A percentile compares a stretch with the other conserved stretches of the same genome.
These are phyloP conservation scores for Dynastes maya DNA, from an alignment of 2,888 invertebrate species.

Conservation along the genomic window DNA sequence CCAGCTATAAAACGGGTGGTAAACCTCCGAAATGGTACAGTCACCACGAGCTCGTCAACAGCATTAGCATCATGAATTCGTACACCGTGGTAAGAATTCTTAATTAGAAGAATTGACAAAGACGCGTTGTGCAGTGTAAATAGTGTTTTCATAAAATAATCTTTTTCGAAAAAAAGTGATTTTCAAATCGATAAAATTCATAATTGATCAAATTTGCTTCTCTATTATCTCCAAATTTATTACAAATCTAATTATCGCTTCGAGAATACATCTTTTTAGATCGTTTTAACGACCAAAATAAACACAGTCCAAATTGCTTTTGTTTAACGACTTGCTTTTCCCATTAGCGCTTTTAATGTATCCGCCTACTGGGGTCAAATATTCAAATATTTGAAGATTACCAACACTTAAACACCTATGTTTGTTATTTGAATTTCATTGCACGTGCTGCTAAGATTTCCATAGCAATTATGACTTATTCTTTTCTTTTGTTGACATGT, in stretches of 20 bases:
- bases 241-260: not conserved
- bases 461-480: too few species aligned
- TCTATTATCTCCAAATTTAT: not conserved
- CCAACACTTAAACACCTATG: not conserved
- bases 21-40: constrained; percentile 64
- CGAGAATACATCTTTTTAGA: not conserved
- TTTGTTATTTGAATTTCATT: not conserved
- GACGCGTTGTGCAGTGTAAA: not conserved
- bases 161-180: not conserved
- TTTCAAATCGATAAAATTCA: too few species aligned
- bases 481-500: too few species aligned
- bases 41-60: constrained; percentile 68
- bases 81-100: constrained; percentile 69
- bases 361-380: constrained; percentile 20
- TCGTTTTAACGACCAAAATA: not conserved
- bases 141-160: not conserved
- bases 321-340: not conserved
- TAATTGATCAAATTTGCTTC: not conserved
- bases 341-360: constrained; percentile 7
- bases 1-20: constrained; percentile 65
- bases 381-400: constrained; percentile 21
- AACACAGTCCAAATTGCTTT: constrained; percentile 2
- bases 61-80: constrained; percentile 71
- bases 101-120: not conserved
- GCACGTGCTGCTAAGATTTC: too few species aligned